Conservation (phyloP, 2,797 vertebrate genomes). For the Hipposideros larvatus region DNA sequence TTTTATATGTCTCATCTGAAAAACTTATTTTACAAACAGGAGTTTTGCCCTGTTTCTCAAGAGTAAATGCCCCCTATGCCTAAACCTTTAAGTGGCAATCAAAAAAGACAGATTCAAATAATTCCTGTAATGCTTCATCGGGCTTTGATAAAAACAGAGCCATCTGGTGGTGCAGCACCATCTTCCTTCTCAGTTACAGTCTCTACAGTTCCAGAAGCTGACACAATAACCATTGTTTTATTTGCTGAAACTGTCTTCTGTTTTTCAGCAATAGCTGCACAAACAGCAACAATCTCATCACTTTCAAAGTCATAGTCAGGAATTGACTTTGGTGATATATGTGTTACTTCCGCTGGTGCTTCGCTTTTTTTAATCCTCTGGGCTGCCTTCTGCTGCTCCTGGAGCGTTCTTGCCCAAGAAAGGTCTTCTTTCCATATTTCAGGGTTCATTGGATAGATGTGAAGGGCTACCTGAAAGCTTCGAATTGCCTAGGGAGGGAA, state of each 20-base stretch:
- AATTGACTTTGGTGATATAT: slow-evolving; percentile 90
- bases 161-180: slow-evolving; percentile 84
- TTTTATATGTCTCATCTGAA: slow-evolving; percentile 61
- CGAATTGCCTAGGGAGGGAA: slow-evolving; percentile 87
- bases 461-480: slow-evolving; percentile 94
- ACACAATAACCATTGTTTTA: slow-evolving; percentile 91
- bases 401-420: slow-evolving; percentile 93
- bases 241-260: slow-evolving; percentile 90
- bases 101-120: background rate
- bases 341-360: slow-evolving; percentile 82
- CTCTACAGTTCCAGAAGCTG: slow-evolving; percentile 89
- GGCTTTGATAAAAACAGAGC: slow-evolving; percentile 92
- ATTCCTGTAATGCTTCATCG: slow-evolving; percentile 83
- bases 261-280: slow-evolving; percentile 94
- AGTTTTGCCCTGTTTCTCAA: slow-evolving; percentile 42
- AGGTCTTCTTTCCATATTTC: slow-evolving; percentile 96
- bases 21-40: slow-evolving; percentile 43
- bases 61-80: background rate
- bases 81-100: slow-evolving; percentile 19
- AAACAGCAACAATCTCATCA: slow-evolving; percentile 96
- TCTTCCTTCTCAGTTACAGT: slow-evolving; percentile 84
- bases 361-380: slow-evolving; percentile 87
- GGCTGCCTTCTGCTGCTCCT: slow-evolving; percentile 89
- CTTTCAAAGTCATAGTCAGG: slow-evolving; percentile 98
- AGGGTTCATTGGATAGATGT: slow-evolving; percentile 93